Evolutionary conservation across 2,113 vertebrate genomes (phyloP).

Genomic region (Deroptyus accipitrinus): DNA sequence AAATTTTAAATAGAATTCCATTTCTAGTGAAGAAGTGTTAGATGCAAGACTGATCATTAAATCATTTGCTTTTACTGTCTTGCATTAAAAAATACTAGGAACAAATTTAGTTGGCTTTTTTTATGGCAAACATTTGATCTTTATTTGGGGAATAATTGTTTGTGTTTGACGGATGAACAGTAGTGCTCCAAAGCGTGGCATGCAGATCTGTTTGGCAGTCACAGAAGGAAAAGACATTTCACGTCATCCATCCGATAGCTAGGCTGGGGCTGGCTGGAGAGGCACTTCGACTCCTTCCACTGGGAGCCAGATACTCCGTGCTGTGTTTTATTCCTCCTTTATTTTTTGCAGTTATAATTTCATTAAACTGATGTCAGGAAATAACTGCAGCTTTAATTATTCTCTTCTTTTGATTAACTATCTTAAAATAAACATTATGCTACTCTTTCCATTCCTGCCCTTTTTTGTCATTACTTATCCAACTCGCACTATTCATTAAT

Average conservation of each 20-base stretch:
- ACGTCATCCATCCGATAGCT: background rate
- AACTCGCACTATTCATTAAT: slow-evolving; percentile 42
- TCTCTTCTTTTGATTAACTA: slow-evolving; percentile 1
- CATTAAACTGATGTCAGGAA: background rate
- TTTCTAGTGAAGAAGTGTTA: slow-evolving; percentile 5
- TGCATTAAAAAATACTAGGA: slow-evolving; percentile 36
- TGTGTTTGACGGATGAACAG: background rate
- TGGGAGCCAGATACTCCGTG: background rate
- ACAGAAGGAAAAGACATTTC: background rate
- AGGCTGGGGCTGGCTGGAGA: slow-evolving; percentile 4
- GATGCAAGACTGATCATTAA: slow-evolving; percentile 24
- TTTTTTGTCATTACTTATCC: slow-evolving; percentile 34
- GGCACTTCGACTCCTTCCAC: background rate
- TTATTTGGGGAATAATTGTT: slow-evolving; percentile 35
- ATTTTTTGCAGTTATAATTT: background rate
- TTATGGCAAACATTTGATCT: slow-evolving; percentile 58
- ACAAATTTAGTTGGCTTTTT: slow-evolving; percentile 45
- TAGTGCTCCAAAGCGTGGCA: background rate
- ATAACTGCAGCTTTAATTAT: slow-evolving; percentile 36
- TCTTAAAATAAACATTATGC: slow-evolving; percentile 50
- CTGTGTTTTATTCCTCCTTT: background rate
- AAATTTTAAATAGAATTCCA: slow-evolving; percentile 16
- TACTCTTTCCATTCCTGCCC: background rate
- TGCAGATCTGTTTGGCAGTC: background rate
- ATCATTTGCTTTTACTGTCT: slow-evolving; percentile 48